A percentile compares a stretch with the other conserved stretches of the same genome.
Conservation (phyloP, 2,797 vertebrate genomes). For the Enteromius thamalakanensis region DNA sequence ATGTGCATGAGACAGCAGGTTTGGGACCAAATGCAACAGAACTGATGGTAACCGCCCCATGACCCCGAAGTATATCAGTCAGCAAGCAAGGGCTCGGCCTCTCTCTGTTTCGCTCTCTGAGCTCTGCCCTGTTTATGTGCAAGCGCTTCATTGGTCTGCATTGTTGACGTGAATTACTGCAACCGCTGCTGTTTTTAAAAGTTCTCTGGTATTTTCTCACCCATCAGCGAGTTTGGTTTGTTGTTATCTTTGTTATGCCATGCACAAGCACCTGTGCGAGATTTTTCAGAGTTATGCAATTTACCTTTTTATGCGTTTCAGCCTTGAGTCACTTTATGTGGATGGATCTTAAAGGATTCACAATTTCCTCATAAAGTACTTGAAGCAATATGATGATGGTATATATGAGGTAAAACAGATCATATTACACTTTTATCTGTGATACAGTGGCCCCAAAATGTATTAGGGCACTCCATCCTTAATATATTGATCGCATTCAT, state of each 20-base stretch:
- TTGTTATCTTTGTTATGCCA: constrained; percentile 17
- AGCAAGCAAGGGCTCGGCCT: constrained; percentile 11
- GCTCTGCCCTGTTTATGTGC: constrained; percentile 36
- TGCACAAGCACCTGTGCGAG: constrained; percentile 1
- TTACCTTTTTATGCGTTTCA: not conserved
- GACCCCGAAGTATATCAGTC: constrained; percentile 49
- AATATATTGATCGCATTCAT: not conserved
- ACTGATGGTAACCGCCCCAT: constrained; percentile 35
- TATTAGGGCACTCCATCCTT: not conserved
- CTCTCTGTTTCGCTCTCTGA: constrained; percentile 3
- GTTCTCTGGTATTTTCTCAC: constrained; percentile 47
- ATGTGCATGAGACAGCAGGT: constrained; percentile 30
- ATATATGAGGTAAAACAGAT: not conserved
- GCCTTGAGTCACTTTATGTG: not conserved
- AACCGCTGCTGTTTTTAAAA: constrained; percentile 40
- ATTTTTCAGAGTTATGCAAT: not conserved
- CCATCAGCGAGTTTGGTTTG: constrained; percentile 1
- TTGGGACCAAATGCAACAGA: constrained; percentile 21
- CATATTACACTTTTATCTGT: not conserved
- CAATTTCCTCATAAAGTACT: not conserved
- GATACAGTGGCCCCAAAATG: not conserved
- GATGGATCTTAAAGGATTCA: not conserved
- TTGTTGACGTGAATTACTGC: constrained; percentile 51
- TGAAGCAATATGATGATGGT: not conserved
- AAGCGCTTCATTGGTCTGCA: constrained; percentile 44